Percentiles rank a stretch among this genome's conserved stretches.
These are phyloP conservation scores for Agonum fuliginosum DNA, from an alignment of 2,888 invertebrate species.

Conservation along the genomic window DNA sequence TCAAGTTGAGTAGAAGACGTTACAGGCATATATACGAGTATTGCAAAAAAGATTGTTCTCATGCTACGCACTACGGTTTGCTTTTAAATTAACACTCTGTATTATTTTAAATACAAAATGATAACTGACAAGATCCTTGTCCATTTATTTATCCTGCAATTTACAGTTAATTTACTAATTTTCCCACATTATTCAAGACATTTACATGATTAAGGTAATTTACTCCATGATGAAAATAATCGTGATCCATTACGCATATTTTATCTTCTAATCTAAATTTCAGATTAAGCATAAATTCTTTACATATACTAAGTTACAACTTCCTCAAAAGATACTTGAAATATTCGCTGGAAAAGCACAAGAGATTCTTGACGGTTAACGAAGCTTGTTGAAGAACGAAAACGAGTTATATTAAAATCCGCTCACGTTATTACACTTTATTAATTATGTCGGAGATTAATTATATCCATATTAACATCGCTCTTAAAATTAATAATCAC, in stretches of 20 bases:
- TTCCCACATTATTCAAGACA: constrained; percentile 18
- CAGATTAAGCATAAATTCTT: constrained; percentile 4
- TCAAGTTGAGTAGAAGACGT: no score
- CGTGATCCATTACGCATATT: constrained; percentile 22
- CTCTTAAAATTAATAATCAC: constrained; percentile 43
- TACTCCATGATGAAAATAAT: constrained; percentile 33
- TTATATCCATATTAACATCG: constrained; percentile 19
- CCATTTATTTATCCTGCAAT: constrained; percentile 19
- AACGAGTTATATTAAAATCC: constrained; percentile 45
- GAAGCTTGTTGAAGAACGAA: constrained; percentile 1
- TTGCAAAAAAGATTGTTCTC: no score
- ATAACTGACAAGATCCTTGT: neutral
- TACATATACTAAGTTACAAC: constrained; percentile 1
- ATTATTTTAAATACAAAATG: no score
- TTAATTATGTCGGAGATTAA: constrained; percentile 43
- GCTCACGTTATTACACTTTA: constrained; percentile 18
- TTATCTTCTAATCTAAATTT: constrained; percentile 27
- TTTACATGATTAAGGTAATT: constrained; percentile 30
- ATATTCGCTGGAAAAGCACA: neutral
- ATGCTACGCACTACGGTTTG: no score
- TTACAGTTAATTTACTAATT: constrained; percentile 29
- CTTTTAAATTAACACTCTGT: no score
- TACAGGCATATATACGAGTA: no score
- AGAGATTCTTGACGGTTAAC: no score
- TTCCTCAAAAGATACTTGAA: neutral